phyloP scores from a whole-genome alignment of 2,113 vertebrate species.

The Callospermophilus lateralis region DNA sequence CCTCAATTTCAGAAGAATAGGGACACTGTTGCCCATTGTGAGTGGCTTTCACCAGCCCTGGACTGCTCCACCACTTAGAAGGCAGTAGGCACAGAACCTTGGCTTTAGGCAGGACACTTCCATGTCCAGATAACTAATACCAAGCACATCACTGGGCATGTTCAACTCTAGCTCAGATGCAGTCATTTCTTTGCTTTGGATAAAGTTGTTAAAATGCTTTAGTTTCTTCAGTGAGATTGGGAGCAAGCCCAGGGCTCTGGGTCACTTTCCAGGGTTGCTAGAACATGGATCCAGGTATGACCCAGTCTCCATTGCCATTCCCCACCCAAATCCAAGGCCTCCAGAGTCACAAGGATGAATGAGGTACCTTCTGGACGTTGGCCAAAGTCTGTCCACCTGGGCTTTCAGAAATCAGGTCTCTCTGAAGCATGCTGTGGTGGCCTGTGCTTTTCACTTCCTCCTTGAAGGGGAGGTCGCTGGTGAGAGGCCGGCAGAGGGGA shows the following conservation, averaged over 20 bases:
- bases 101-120: rapidly evolving
- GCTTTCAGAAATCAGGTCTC: neutral
- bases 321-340: neutral
- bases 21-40: neutral
- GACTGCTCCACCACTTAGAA: neutral
- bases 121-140: rapidly evolving
- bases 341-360: rapidly evolving
- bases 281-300: neutral
- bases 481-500: neutral
- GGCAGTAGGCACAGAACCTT: rapidly evolving
- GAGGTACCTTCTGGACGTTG: neutral
- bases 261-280: neutral
- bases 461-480: neutral
- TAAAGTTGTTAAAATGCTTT: neutral
- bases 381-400: neutral
- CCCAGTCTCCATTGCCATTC: neutral
- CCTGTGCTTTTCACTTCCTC: neutral
- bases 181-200: neutral
- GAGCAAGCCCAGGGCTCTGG: rapidly evolving
- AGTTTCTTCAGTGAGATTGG: neutral
- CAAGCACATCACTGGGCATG: rapidly evolving
- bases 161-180: rapidly evolving
- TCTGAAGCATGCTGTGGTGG: rapidly evolving
- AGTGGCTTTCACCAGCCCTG: neutral
- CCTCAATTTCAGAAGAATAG: neutral